phyloP scores from a whole-genome alignment of 1,140 invertebrate species.

The Antheraea pernyi region DNA sequence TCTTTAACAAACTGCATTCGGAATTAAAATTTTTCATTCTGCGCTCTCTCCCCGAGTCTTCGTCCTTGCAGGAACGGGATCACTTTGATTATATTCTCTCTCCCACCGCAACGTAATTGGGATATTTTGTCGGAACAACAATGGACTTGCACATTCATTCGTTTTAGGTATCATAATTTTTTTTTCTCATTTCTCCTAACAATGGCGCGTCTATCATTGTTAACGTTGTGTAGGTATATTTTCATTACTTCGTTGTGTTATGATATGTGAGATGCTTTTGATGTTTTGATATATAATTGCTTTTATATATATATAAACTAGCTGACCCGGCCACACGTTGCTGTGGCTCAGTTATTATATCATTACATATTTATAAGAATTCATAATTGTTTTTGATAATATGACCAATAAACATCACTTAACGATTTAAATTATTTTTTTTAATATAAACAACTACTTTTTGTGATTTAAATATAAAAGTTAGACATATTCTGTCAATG shows the following conservation, averaged over 20 bases:
- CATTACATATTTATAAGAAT: too few species aligned
- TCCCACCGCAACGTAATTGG: constrained; percentile 71
- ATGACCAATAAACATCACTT: too few species aligned
- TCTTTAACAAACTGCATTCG: constrained; percentile 77
- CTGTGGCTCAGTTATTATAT: too few species aligned
- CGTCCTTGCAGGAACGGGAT: constrained; percentile 57
- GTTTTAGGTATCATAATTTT: constrained; percentile 67
- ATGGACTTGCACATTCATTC: constrained; percentile 68
- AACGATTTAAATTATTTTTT: too few species aligned
- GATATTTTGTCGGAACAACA: constrained; percentile 70
- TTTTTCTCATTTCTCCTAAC: constrained; percentile 40
- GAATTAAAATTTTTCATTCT: constrained; percentile 76
- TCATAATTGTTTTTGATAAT: too few species aligned
- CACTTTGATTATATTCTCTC: constrained; percentile 74
- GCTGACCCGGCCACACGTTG: too few species aligned
- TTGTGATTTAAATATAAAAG: too few species aligned
- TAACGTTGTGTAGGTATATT: constrained; percentile 5
- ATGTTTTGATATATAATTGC: not conserved
- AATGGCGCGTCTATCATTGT: constrained; percentile 18
- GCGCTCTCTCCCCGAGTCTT: constrained; percentile 34
- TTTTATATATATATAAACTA: too few species aligned
- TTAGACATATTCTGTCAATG: too few species aligned
- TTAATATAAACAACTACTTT: too few species aligned
- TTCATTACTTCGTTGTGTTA: not conserved
- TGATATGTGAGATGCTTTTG: constrained; percentile 1